These are phyloP conservation scores for Megaleporinus macrocephalus DNA, from an alignment of 2,113 vertebrate genomes.

Conservation along the genomic window DNA sequence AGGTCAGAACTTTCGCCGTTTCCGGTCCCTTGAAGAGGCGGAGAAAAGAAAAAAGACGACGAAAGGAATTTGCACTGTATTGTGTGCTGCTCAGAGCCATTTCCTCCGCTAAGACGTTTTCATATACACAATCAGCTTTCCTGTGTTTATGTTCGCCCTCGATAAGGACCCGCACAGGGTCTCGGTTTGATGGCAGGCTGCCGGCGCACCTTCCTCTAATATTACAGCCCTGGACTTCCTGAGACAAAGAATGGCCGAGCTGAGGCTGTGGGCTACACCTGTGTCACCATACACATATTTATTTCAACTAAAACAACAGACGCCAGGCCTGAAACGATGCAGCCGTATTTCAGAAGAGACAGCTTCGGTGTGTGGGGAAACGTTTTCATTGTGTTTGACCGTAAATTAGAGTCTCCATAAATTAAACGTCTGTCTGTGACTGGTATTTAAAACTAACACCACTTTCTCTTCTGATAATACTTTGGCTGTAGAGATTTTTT, in stretches of 20 bases:
- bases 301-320: conserved; percentile 3
- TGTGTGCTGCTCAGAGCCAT: conserved; percentile 28
- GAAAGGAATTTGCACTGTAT: conserved; percentile 46
- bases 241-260: conserved; percentile 23
- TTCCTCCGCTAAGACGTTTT: conserved; percentile 40
- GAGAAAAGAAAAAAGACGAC: conserved; percentile 12
- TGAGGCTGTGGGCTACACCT: conserved; percentile 6
- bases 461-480: background rate
- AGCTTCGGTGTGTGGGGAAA: background rate
- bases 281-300: background rate
- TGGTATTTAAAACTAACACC: background rate
- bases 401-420: background rate
- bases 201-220: conserved; percentile 33
- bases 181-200: background rate
- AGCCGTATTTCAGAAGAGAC: background rate
- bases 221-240: conserved; percentile 3
- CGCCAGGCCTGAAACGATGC: background rate
- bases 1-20: conserved; percentile 45
- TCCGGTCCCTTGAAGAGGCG: conserved; percentile 21
- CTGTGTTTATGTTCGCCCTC: conserved; percentile 44
- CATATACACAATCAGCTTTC: conserved; percentile 39
- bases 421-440: background rate
- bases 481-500: no score
- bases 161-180: conserved; percentile 16
- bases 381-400: background rate